A percentile compares a stretch with the other conserved stretches of the same genome.
These are phyloP conservation scores for Hetaerina americana DNA, from an alignment of 1,140 invertebrate species.

Conservation along the genomic window DNA sequence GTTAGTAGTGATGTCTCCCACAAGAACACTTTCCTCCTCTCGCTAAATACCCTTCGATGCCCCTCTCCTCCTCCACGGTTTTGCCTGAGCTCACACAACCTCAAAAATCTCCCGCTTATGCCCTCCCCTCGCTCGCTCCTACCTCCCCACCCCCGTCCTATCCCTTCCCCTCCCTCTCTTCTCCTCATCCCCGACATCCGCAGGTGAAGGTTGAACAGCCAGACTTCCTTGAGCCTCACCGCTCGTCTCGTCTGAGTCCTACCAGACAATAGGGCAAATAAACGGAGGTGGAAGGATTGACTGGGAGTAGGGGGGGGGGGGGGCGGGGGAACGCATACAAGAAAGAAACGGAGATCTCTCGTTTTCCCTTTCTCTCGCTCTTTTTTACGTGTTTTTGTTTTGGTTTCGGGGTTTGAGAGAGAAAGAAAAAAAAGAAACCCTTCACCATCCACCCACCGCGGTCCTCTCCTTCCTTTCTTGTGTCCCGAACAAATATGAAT, in stretches of 20 bases:
- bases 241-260: background rate
- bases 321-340: background rate
- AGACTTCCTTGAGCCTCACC: background rate
- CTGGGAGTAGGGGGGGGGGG: background rate
- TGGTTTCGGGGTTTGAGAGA: too few species aligned
- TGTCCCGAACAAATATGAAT: too few species aligned
- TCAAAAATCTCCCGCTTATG: background rate
- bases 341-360: too few species aligned
- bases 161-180: background rate
- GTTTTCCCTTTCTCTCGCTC: background rate
- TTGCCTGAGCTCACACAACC: background rate
- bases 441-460: too few species aligned
- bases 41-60: background rate
- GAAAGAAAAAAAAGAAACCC: too few species aligned
- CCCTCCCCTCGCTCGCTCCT: background rate
- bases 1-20: too few species aligned
- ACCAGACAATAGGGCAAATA: background rate
- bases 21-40: background rate
- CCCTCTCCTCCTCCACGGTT: background rate
- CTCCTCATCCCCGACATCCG: background rate
- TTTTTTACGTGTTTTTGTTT: background rate
- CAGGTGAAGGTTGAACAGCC: background rate
- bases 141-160: background rate
- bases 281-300: background rate
- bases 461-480: too few species aligned